phyloP scores from a whole-genome alignment of 2,888 invertebrate species.

The Lumbricus terrestris region DNA sequence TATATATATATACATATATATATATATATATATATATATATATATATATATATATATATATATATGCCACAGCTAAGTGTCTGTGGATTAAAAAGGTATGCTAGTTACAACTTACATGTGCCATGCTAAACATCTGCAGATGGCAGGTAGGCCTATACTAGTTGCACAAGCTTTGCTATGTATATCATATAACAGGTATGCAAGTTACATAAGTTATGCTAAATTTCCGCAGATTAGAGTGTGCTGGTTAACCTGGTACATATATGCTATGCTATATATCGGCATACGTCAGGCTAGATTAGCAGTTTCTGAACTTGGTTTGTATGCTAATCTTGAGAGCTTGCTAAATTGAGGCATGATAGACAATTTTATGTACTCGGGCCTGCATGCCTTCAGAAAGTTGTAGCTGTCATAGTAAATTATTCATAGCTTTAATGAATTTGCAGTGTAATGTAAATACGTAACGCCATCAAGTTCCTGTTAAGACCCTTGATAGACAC shows the following conservation, averaged over 20 bases:
- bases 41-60: no score
- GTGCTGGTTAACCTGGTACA: neutral
- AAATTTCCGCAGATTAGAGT: neutral
- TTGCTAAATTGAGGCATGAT: neutral
- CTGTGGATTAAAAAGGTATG: no score
- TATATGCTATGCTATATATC: neutral
- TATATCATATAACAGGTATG: neutral
- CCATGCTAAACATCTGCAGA: neutral
- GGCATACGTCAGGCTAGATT: neutral
- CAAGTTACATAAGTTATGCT: neutral
- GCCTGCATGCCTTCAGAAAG: neutral
- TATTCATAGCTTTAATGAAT: neutral
- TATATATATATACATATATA: no score
- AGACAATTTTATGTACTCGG: no score
- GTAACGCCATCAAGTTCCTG: neutral
- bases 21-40: no score
- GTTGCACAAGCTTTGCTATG: no score
- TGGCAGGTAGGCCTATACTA: no score
- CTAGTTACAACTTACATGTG: no score
- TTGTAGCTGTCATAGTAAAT: neutral
- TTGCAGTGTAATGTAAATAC: neutral
- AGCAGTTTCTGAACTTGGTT: neutral
- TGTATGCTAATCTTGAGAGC: neutral
- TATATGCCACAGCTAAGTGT: neutral
- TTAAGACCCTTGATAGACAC: neutral